Base-by-base conservation (phyloP, 2,113 vertebrate genomes). In the Phoenicopterus ruber region DNA sequence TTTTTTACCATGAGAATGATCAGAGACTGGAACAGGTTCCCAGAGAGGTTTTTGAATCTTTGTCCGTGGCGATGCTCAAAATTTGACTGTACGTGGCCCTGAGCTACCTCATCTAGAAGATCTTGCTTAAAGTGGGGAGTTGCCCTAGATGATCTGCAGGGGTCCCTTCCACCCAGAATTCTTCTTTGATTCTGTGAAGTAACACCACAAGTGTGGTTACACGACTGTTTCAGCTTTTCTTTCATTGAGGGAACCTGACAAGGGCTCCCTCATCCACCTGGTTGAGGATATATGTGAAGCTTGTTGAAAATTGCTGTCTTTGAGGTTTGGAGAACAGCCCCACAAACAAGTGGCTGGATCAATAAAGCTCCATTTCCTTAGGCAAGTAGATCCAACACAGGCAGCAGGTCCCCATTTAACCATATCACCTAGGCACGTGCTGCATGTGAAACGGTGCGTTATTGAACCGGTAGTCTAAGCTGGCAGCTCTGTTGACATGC, bases 81-180 rank as follows among this genome's bases (percentile, higher is more conserved):
- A 63, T 62, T 85, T 76, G 38, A 28, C 42, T 62, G 1, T n/a
- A 42, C 1, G 0, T 0, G 2, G 2, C 3, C 9, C 13, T 7
- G 17, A 49, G 34, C 34, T 78, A 42, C 29, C 17, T 86, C 15
- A 38, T 54, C n/a, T 82, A 46, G 22, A 59, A 78, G 13, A 57
- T 6, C 7, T 9, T n/a, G 31, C 13, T 67, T 69, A 57, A 78
- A 66, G 38, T 2, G 17, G 10, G 12, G 26, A 72, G 11, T 40
- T 93, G 36, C 52, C 4, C 7, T 63, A 29, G 21, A 18, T 71
- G 19, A 42, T 55, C 24, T 28, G 28, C 28, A 65, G 29, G 16
- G 3, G 2, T 65, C 6, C 8, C 10, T 85, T 88, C 28, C 25
- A 31, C 18, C 12, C 52, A 42, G 42, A 66, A 25, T 74, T 78